Base-by-base conservation (phyloP, 1,140 invertebrate species). In the Lucilia cuprina region DNA sequence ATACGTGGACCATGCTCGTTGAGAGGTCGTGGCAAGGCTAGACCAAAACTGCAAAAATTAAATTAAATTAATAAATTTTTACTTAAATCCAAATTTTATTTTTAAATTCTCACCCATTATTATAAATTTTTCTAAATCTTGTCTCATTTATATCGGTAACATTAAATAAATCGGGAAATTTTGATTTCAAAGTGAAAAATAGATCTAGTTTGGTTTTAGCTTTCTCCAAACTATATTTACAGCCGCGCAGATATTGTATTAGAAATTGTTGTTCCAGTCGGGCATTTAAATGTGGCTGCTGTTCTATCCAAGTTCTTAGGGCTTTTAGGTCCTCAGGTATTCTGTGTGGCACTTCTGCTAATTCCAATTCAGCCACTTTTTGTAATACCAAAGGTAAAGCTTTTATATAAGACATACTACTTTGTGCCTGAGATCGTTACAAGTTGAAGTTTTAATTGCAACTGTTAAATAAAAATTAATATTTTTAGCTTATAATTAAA, bases 141-240 rank as follows among this genome's bases (percentile, higher is more conserved):
- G 85, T 82, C 87, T 89, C 87, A 19, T 89, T 85, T 60, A 89
- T 86, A 83, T 91, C 86, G 55, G 88, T 90, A n/a, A 91, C 86
- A 13, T 83, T 86, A 84, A 91, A 92, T n/a, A 92, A 88, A 80
- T 95, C 94, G 0, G 94, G 94, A 50, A 93, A 91, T 82, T 93
- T 89, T 1, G 92, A 91, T 86, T 92, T 91, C 82, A 94, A 87
- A 2, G 94, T 94, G 84, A 94, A 94, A 87, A 92, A 94, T 88
- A 93, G 92, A 85, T 94, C 94, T 3, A 95, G 84, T 87, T 94
- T 94, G 84, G 92, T 88, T 88, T 94, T 94, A 14, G 92, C 92
- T 86, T 92, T 91, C 88, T 95, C 94, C 84, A 95, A 88, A 86
- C 93, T 94, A 88, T 93, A 94, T 89, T 95, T 95, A 85, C 93